Conservation (phyloP, 2,113 vertebrate genomes). For the Symphodus melops region DNA sequence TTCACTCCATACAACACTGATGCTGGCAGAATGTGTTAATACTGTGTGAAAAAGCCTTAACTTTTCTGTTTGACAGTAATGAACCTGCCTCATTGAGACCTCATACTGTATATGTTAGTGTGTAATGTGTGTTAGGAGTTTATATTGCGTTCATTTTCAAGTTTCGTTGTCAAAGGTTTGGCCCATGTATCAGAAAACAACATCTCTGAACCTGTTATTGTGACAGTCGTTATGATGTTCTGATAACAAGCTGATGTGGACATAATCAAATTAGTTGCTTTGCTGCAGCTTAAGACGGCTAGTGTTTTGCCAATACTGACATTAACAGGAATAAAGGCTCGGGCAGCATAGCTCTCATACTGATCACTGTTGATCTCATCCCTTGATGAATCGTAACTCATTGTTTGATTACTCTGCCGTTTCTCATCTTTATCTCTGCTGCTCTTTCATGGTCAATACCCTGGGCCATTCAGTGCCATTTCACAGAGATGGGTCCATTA, state of each 20-base stretch:
- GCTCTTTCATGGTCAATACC: conserved; percentile 57
- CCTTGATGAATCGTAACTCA: conserved; percentile 64
- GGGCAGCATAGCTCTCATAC: conserved; percentile 37
- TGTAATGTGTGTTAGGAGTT: neutral
- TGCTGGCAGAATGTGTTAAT: conserved; percentile 28
- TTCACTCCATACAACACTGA: conserved; percentile 28
- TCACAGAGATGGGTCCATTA: conserved; percentile 62
- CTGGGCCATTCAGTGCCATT: conserved; percentile 63
- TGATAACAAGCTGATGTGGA: conserved; percentile 32
- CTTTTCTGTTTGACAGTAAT: conserved; percentile 8
- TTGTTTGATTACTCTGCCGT: conserved; percentile 65
- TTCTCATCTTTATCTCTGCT: conserved; percentile 65
- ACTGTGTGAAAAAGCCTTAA: neutral
- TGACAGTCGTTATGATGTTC: conserved; percentile 16
- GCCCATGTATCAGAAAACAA: conserved; percentile 17
- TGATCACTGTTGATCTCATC: conserved; percentile 56
- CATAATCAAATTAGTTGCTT: conserved; percentile 51
- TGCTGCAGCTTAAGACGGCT: conserved; percentile 10
- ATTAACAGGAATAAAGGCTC: conserved; percentile 40
- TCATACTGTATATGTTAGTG: too few relatives aligned
- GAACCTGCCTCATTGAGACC: conserved; percentile 25
- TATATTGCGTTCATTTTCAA: conserved; percentile 7
- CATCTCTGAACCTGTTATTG: neutral
- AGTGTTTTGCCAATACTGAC: conserved; percentile 32
- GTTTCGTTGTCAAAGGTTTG: neutral